Percentiles rank a stretch among this genome's conserved stretches.
Evolutionary conservation across 2,888 invertebrate species (phyloP).

Genomic region (Eulithis prunata): DNA sequence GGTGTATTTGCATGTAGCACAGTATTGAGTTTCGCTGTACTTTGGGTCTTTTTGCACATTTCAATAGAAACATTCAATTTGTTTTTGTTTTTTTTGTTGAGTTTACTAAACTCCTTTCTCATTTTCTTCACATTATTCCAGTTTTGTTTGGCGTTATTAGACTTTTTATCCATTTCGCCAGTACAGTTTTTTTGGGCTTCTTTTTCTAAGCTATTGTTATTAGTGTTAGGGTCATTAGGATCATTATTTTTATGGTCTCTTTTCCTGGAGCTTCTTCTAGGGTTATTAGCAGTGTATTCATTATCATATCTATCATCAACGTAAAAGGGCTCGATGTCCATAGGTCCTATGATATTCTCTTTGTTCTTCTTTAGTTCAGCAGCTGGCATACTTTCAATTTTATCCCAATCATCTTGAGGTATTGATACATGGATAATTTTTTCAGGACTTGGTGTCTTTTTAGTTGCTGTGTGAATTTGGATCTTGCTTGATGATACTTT

Average conservation of each 20-base stretch:
- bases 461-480: slow-evolving; percentile 59
- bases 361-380: slow-evolving; percentile 54
- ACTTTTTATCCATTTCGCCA: slow-evolving; percentile 55
- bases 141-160: slow-evolving; percentile 60
- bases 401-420: slow-evolving; percentile 75
- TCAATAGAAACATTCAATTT: slow-evolving; percentile 79
- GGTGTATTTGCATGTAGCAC: slow-evolving; percentile 29
- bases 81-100: slow-evolving; percentile 67
- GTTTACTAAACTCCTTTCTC: slow-evolving; percentile 76
- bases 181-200: slow-evolving; percentile 54
- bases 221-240: slow-evolving; percentile 35
- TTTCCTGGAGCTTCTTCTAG: slow-evolving; percentile 71
- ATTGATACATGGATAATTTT: slow-evolving; percentile 54
- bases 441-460: slow-evolving; percentile 49
- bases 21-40: slow-evolving; percentile 37
- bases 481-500: slow-evolving; percentile 60
- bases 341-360: slow-evolving; percentile 59
- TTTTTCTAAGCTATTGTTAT: slow-evolving; percentile 50
- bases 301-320: slow-evolving; percentile 50
- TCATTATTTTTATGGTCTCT: slow-evolving; percentile 53
- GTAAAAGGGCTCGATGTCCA: slow-evolving; percentile 63
- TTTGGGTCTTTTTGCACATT: slow-evolving; percentile 69
- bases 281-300: slow-evolving; percentile 62
- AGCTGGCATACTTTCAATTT: slow-evolving; percentile 69
- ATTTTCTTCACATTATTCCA: slow-evolving; percentile 77